Evolutionary conservation across 1,140 invertebrate species (phyloP).

Genomic region (Hetaerina americana): DNA sequence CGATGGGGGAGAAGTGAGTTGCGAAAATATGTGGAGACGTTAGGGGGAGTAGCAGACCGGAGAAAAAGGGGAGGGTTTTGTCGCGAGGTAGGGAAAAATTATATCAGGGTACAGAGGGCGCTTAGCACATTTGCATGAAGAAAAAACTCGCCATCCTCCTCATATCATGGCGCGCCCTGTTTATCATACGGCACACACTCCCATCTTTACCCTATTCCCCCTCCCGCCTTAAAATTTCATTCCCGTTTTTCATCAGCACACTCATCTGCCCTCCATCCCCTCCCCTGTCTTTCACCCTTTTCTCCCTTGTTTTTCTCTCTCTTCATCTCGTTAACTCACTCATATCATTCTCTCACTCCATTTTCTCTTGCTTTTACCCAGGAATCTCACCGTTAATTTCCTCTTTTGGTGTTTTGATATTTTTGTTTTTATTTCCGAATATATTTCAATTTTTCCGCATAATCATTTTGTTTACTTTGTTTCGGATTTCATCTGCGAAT

Average conservation of each 20-base stretch:
- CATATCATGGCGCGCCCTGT: not conserved
- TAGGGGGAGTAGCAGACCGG: not conserved
- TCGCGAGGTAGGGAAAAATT: not conserved
- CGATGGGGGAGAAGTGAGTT: not conserved
- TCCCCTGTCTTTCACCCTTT: not conserved
- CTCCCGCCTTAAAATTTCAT: not conserved
- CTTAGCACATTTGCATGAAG: not conserved
- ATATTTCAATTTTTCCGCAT: too few relatives aligned
- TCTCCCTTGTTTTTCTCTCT: not conserved
- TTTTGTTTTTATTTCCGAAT: too few relatives aligned
- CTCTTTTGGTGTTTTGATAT: too few relatives aligned
- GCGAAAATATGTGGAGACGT: not conserved
- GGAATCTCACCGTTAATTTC: too few relatives aligned
- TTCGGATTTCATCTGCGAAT: too few relatives aligned
- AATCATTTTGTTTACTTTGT: too few relatives aligned
- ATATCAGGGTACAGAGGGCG: not conserved
- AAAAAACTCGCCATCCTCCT: not conserved
- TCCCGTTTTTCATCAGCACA: not conserved
- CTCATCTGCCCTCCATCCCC: not conserved
- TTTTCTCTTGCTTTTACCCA: too few relatives aligned
- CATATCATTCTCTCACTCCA: too few relatives aligned
- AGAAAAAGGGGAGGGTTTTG: not conserved
- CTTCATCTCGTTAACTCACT: not conserved
- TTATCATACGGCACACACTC: not conserved
- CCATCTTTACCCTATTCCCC: not conserved